Evolutionary conservation across 2,113 vertebrate species (phyloP), one percentile per base, ranked within the genome.

Genomic region (Benitochromis conjunctus): DNA sequence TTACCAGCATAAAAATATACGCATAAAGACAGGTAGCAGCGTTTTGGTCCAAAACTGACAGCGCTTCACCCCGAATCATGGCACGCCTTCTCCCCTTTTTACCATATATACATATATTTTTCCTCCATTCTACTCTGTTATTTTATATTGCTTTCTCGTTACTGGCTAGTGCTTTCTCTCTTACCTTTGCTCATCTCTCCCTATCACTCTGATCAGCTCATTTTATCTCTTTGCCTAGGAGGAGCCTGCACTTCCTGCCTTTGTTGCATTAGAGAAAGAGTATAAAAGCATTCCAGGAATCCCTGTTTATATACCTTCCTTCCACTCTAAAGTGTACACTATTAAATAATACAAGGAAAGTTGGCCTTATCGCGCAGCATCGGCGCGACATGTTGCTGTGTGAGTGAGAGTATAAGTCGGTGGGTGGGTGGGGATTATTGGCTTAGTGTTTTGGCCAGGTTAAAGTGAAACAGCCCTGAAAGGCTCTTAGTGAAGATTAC

Each of bases 361-460:
- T 29, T 79, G 84, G 83, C 81, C 80, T 90, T 90, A 88, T 87
- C 80, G 43, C 8, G 48, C 51, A 58, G 90, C 80, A 81, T 91
- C 86, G 7, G 77, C 66, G 85, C 69, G 85, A 89, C 86, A 82
- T 91, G 89, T 89, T 85, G 76, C 66, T 3, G 16, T 60, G 90
- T 84, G 84, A 81, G 83, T 38, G 87, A 57, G 58, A 57, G 84
- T 79, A 60, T 83, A 85, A 58, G 64, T 57, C 2, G 2, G n/a
- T 62, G 60, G 85, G n/a, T 5, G 58, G 74, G 9, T 77, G 79
- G 78, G 95, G 97, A 97, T 98, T 98, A 98, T 96, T 98, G 97
- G 97, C 97, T 98, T 98, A 98, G 97, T 95, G 95, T 97, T 97
- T 97, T 97, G 97, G 97, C 96, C 97, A 97, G 97, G 97, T 98